A percentile compares a stretch with the other conserved stretches of the same genome.
These are phyloP conservation scores for Furcifer pardalis DNA, from an alignment of 2,797 vertebrate genomes.

Conservation along the genomic window DNA sequence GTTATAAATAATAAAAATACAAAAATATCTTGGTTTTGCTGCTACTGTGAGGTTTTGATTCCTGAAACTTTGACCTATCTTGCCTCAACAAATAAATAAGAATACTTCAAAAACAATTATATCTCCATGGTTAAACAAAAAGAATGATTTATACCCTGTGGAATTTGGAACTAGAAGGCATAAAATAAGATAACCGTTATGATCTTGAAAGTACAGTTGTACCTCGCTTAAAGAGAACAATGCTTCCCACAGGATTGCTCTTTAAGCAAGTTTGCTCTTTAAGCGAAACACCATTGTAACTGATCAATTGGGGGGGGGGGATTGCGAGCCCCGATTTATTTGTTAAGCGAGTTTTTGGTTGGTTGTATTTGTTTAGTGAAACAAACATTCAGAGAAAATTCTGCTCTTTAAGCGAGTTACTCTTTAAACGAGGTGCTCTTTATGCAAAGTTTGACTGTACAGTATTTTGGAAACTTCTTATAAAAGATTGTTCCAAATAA, in stretches of 20 bases:
- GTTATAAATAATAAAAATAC: not conserved
- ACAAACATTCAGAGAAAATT: too few species aligned
- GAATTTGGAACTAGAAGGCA: not conserved
- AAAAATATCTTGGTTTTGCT: not conserved
- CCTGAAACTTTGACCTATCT: not conserved
- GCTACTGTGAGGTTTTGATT: not conserved
- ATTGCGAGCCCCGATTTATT: too few species aligned
- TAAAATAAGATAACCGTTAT: not conserved
- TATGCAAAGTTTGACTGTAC: too few species aligned
- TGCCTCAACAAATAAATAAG: not conserved
- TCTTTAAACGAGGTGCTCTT: too few species aligned
- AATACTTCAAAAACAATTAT: not conserved
- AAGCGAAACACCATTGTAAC: too few species aligned
- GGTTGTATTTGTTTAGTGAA: too few species aligned
- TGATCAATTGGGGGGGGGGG: too few species aligned
- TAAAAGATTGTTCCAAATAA: not conserved
- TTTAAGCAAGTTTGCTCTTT: too few species aligned
- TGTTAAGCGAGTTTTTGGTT: too few species aligned
- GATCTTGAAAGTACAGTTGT: not conserved
- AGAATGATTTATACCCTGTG: not conserved
- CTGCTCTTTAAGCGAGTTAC: too few species aligned
- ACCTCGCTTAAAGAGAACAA: too few species aligned
- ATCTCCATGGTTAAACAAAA: not conserved
- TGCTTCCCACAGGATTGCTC: too few species aligned
- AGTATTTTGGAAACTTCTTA: conserved; percentile 17